Evolutionary conservation across 1,140 invertebrate genomes (phyloP), one percentile per base, ranked within the genome.

Genomic region (Brachionus plicatilis): DNA sequence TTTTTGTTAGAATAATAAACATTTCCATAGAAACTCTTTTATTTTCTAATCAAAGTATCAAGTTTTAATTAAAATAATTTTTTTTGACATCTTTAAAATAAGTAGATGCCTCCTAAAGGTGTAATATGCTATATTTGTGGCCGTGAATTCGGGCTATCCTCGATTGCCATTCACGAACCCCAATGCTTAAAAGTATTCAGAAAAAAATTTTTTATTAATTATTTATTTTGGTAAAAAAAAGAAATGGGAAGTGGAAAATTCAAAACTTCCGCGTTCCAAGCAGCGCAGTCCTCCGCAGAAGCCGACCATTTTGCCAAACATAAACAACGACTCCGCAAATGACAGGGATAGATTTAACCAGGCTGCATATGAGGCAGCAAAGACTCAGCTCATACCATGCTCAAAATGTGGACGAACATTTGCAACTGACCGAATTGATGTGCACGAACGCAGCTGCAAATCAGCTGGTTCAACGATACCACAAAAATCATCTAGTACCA

Each of bases 101-200:
- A 47, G 4, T 72, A 29, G 14, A 84, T 84, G 82, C 65, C 82
- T 70, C 83, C 83, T 29, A 72, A 66, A 75, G 66, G 17, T 8
- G 47, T 75, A 17, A 27, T 84, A 12, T 94, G 93, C 86, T 93
- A 93, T 86, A 91, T 94, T 72, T 94, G 93, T 86, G 92, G 93
- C 3, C 90, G 92, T 53, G 90, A 93, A 85, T 94, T 93, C 86
- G 93, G 92, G 12, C 90, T 92, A 0, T 90, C 89, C 82, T 92
- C 92, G 43, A 92, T 94, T 76, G 88, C 87, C n/a, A 93, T 93
- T 84, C 93, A 94, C 87, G 92, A 93, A 86, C 92, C 93, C 1
- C 92, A 93, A 85, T 94, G 93, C 86, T 86, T 94, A 37, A 91
- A 84, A 56, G 76, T 80, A 50, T 45, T 11, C 75, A 29, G 47